Base-by-base conservation (phyloP, 64 coral and sea anemone genomes). In the Dendronephthya gigantea region DNA sequence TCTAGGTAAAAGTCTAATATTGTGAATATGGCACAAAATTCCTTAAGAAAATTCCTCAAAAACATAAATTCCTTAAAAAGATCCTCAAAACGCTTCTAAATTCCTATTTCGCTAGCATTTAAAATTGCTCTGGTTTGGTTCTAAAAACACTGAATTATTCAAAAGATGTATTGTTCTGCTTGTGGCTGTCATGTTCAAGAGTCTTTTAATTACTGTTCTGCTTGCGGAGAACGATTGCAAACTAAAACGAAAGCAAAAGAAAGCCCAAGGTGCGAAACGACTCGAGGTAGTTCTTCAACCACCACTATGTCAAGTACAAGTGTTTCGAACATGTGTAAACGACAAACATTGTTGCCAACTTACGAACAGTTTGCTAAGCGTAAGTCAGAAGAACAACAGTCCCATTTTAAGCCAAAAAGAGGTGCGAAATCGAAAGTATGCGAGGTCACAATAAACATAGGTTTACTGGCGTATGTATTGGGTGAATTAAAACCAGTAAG, bases 371-470 rank as follows among this genome's bases (percentile, higher is more conserved):
- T 76, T 34, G 69, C 69, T 22, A 76, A 34, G 34, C n/a, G 13
- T 2, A 76, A 76, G 69, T 76, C 69, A 2, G 31, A 76, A 31
- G 31, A 76, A 76, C 5, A 9, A 34, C 11, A 34, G 69, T 34
- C 29, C 17, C 23, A 76, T 76, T 76, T 76, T 76, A 76, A 34
- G 34, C 3, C 69, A 31, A 76, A 76, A 27, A 76, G 34, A 34
- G 2, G 51, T 58, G 14, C 51, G 23, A 58, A n/a, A n/a, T 17
- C 51, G 6, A 19, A n/a, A 19, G 51, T 17, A 58, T n/a, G 23
- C 34, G 59, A 90, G 19, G 88, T 83, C 19, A 90, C 59, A 16
- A 84, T 90, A 55, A 84, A 90, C 81, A 84, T 90, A 70, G 59
- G 50, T 72, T 84, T 90, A 59, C 84, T 90, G 83, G 88, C 84